Evolutionary conservation across 1,140 invertebrate species (phyloP).

Genomic region (Schlechtendalia chinensis): DNA sequence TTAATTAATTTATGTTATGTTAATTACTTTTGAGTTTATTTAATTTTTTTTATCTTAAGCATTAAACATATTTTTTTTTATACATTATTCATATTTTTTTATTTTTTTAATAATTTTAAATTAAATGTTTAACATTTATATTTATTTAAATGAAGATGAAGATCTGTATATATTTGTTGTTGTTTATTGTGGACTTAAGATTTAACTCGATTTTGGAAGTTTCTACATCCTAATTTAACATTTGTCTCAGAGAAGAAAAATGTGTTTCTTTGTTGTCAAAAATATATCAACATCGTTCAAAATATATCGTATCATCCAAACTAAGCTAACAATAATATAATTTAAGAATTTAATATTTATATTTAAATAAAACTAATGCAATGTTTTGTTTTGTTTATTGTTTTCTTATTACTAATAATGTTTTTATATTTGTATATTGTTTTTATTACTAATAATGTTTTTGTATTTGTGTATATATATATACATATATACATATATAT

Average conservation of each 20-base stretch:
- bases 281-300: not conserved
- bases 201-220: not conserved
- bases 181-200: not conserved
- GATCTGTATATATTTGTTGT: not conserved
- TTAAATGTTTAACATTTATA: not conserved
- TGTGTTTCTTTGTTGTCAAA: not conserved
- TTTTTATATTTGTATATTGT: not conserved
- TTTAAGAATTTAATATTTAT: not conserved
- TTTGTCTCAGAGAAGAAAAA: not conserved
- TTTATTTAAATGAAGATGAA: not conserved
- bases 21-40: not conserved
- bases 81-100: not conserved
- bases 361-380: not conserved
- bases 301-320: not conserved
- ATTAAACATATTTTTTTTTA: not conserved
- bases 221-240: constrained; percentile 13
- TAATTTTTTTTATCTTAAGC: not conserved
- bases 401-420: not conserved
- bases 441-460: not conserved
- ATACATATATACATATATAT: no score
- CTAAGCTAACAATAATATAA: not conserved
- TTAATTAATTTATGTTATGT: not conserved
- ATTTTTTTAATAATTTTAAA: not conserved
- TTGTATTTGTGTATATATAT: not conserved
- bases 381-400: not conserved